A percentile compares a stretch with the other conserved stretches of the same genome.
Evolutionary conservation across 2,888 invertebrate species (phyloP).

Genomic region (Hemistola chrysoprasaria): DNA sequence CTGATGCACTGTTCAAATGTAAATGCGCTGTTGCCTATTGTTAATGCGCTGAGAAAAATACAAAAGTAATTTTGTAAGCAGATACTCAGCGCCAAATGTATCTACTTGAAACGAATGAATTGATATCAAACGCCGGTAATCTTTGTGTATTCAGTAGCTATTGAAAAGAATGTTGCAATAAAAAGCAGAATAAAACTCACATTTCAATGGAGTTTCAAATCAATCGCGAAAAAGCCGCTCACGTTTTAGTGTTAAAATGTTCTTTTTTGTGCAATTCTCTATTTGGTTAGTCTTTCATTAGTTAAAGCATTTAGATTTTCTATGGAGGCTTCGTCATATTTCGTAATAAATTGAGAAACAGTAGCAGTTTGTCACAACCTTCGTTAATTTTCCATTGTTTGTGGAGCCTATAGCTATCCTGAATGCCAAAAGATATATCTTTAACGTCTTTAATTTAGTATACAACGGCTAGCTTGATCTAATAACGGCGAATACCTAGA

Average conservation of each 20-base stretch:
- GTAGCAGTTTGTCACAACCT: slow-evolving; percentile 19
- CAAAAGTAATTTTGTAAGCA: background rate
- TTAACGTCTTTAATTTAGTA: slow-evolving; percentile 17
- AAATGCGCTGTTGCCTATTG: no score
- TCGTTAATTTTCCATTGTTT: slow-evolving; percentile 22
- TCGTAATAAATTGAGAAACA: slow-evolving; percentile 18
- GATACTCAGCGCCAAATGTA: background rate
- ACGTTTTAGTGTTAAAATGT: slow-evolving; percentile 6
- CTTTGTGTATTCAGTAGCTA: slow-evolving; percentile 44
- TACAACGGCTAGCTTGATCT: slow-evolving; percentile 13
- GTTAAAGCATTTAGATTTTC: slow-evolving; percentile 7
- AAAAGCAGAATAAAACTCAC: slow-evolving; percentile 41
- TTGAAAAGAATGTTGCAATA: slow-evolving; percentile 46
- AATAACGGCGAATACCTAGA: slow-evolving; percentile 1
- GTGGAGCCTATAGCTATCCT: slow-evolving; percentile 12
- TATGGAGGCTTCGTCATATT: slow-evolving; percentile 10
- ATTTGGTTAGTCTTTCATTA: slow-evolving; percentile 16
- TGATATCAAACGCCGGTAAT: slow-evolving; percentile 39
- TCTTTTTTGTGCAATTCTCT: slow-evolving; percentile 16
- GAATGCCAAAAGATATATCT: slow-evolving; percentile 13
- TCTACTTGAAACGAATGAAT: slow-evolving; percentile 5
- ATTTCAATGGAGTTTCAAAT: slow-evolving; percentile 44
- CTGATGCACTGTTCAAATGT: no score
- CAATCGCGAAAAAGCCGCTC: slow-evolving; percentile 28
- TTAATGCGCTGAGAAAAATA: no score